phyloP scores from a whole-genome alignment of 2,113 vertebrate species.

The Apodemus speciosus region DNA sequence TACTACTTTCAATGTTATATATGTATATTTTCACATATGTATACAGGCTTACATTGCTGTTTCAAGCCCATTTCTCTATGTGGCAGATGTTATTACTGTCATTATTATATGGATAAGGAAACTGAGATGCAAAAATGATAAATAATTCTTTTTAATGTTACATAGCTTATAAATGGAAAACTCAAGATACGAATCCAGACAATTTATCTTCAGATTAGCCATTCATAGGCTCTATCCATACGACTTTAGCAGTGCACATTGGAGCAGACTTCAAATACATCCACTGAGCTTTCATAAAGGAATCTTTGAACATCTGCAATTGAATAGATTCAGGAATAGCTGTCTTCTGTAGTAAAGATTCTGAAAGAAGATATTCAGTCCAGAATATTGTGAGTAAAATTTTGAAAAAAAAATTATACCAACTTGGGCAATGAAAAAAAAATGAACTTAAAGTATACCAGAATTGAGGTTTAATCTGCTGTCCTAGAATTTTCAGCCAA shows the following conservation, averaged over 20 bases:
- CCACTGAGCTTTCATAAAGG: constrained; percentile 4
- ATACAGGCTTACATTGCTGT: background rate
- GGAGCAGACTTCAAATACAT: background rate
- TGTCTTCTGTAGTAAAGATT: background rate
- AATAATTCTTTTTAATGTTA: background rate
- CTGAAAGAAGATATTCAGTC: background rate
- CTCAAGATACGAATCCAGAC: background rate
- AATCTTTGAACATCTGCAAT: constrained; percentile 38
- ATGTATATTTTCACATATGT: background rate
- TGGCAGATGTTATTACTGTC: background rate
- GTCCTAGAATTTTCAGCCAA: background rate
- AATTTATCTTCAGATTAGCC: constrained; percentile 33
- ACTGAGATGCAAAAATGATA: background rate
- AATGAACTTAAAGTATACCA: background rate
- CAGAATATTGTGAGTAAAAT: background rate
- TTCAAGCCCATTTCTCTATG: background rate
- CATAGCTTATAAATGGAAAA: background rate
- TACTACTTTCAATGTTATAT: background rate
- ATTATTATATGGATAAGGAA: constrained; percentile 29
- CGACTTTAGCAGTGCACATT: background rate
- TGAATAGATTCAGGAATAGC: background rate
- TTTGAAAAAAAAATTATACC: constrained; percentile 9
- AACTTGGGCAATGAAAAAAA: background rate
- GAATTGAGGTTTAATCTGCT: background rate
- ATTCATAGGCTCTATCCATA: background rate